phyloP scores from a whole-genome alignment of 2,888 invertebrate genomes.

The Brenthis daphne region DNA sequence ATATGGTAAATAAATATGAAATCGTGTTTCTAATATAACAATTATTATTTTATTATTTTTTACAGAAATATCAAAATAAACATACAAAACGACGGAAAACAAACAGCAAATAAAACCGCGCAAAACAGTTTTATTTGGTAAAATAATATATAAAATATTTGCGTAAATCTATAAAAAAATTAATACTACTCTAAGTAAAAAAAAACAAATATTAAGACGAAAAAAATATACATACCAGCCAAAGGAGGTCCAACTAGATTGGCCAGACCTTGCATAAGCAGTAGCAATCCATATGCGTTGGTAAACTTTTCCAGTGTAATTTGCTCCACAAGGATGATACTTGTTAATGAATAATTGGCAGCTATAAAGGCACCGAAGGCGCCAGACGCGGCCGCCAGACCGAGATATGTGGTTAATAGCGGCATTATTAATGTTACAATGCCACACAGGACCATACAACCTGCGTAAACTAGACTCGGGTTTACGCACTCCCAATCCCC shows the following conservation, averaged over 20 bases:
- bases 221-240: constrained; percentile 85
- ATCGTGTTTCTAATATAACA: no score
- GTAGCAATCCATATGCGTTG: constrained; percentile 93
- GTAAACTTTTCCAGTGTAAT: constrained; percentile 95
- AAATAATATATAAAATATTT: no score
- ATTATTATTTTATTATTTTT: no score
- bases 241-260: constrained; percentile 95
- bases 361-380: constrained; percentile 94
- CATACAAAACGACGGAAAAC: no score
- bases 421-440: constrained; percentile 86
- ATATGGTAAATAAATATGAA: no score
- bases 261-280: constrained; percentile 94
- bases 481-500: constrained; percentile 92
- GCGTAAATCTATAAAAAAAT: background rate
- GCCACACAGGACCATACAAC: constrained; percentile 89
- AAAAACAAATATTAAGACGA: background rate
- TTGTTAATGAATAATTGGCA: constrained; percentile 95
- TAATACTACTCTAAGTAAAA: background rate
- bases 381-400: constrained; percentile 85
- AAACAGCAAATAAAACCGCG: no score
- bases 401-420: constrained; percentile 78
- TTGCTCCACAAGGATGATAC: constrained; percentile 94
- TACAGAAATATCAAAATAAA: no score
- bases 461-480: constrained; percentile 90
- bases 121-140: no score